Conservation (phyloP, 2,797 vertebrate species). For the Poecilia gillii region DNA sequence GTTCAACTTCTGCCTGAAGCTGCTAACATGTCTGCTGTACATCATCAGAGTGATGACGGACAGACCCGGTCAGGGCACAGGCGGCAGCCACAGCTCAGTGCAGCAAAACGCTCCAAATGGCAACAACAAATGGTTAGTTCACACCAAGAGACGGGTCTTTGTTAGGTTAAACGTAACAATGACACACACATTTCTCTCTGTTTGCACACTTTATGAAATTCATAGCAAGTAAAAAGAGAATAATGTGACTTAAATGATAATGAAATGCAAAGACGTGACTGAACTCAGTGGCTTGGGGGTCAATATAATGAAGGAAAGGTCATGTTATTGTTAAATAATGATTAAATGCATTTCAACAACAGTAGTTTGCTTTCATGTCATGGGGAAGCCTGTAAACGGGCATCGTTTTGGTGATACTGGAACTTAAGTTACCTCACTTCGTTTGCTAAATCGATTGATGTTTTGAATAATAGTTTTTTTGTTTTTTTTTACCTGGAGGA, state of each 20-base stretch:
- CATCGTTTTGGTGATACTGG: neutral
- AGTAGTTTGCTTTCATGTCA: neutral
- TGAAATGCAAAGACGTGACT: neutral
- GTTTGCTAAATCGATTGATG: neutral
- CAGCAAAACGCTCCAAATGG: conserved; percentile 48
- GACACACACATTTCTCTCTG: neutral
- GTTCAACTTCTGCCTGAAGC: conserved; percentile 96
- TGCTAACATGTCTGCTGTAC: conserved; percentile 95
- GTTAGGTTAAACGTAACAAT: neutral
- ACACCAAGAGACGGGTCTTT: neutral
- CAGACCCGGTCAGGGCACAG: conserved; percentile 78
- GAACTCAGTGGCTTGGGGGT: neutral
- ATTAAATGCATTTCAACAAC: neutral
- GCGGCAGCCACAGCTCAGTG: conserved; percentile 33
- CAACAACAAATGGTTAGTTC: conserved; percentile 72
- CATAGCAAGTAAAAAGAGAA: neutral
- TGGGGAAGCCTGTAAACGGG: neutral
- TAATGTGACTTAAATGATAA: neutral
- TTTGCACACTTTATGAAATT: neutral
- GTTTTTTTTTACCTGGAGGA: neutral
- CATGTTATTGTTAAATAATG: neutral
- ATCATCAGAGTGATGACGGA: conserved; percentile 93
- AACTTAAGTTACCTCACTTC: neutral
- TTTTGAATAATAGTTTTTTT: neutral
- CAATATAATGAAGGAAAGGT: neutral